These are phyloP conservation scores for Mesochorus sp. DNA, from an alignment of 2,888 invertebrate genomes.

Conservation along the genomic window DNA sequence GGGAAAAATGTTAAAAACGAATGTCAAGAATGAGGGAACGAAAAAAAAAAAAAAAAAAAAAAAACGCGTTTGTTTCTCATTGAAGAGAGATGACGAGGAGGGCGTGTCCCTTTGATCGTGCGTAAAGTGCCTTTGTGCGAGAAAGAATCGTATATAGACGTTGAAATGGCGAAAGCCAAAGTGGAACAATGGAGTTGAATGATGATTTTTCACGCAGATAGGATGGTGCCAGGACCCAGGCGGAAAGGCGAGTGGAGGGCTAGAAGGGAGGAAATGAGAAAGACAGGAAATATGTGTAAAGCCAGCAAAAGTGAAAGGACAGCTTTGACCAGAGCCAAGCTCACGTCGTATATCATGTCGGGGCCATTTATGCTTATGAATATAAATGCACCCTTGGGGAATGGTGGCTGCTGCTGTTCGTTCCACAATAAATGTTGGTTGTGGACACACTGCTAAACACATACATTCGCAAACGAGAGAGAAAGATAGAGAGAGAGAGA, in stretches of 20 bases:
- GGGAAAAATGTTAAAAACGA: conserved; percentile 4
- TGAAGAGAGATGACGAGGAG: background rate
- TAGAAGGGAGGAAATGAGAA: background rate
- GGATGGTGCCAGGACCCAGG: background rate
- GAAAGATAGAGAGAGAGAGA: conserved; percentile 20
- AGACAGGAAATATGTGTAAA: conserved; percentile 36
- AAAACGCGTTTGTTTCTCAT: background rate
- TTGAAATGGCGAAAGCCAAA: background rate
- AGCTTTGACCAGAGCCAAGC: conserved; percentile 68
- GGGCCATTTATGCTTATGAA: conserved; percentile 79
- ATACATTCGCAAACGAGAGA: background rate
- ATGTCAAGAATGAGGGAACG: too few species aligned
- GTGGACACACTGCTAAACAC: conserved; percentile 26
- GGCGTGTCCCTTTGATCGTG: conserved; percentile 17
- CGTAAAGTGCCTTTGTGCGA: background rate
- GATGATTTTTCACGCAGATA: conserved; percentile 20
- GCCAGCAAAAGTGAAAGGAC: conserved; percentile 66
- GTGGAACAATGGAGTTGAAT: conserved; percentile 14
- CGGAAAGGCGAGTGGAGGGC: background rate
- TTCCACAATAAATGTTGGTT: conserved; percentile 75
- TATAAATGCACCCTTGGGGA: conserved; percentile 76
- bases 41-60: too few species aligned
- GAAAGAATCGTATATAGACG: background rate
- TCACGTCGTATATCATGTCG: conserved; percentile 63
- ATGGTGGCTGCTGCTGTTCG: conserved; percentile 38